Evolutionary conservation across 2,113 vertebrate species (phyloP).

Genomic region (Empidonax traillii): DNA sequence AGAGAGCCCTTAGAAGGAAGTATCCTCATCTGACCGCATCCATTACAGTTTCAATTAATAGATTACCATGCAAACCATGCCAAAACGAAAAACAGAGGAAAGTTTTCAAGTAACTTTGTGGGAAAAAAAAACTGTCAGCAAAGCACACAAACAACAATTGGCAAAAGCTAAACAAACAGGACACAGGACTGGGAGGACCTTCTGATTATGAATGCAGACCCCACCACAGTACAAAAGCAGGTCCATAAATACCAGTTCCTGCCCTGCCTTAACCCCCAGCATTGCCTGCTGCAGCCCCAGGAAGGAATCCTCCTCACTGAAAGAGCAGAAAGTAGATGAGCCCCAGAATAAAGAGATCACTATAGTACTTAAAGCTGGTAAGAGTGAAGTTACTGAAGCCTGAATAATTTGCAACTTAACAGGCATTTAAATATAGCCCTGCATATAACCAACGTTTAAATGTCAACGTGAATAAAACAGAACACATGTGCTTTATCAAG

Average conservation of each 20-base stretch:
- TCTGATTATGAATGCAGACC: background rate
- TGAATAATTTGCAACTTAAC: background rate
- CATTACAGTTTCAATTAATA: constrained; percentile 14
- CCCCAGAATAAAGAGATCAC: background rate
- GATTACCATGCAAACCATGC: background rate
- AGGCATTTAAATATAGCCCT: constrained; percentile 16
- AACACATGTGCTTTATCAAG: background rate
- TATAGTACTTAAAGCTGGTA: background rate
- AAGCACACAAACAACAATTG: background rate
- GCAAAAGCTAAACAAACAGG: background rate
- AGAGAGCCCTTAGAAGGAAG: background rate
- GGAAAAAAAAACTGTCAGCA: background rate
- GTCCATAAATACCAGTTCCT: background rate
- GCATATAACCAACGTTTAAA: background rate
- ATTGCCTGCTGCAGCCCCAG: background rate
- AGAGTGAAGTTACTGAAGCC: background rate
- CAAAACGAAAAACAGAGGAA: background rate
- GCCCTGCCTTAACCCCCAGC: background rate
- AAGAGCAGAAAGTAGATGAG: background rate
- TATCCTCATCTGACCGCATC: constrained; percentile 5
- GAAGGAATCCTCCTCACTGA: background rate
- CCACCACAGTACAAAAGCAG: background rate
- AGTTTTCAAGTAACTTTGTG: background rate
- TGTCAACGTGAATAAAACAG: background rate
- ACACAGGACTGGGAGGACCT: background rate